phyloP scores from a whole-genome alignment of 2,888 invertebrate species.

The Autographa gamma region DNA sequence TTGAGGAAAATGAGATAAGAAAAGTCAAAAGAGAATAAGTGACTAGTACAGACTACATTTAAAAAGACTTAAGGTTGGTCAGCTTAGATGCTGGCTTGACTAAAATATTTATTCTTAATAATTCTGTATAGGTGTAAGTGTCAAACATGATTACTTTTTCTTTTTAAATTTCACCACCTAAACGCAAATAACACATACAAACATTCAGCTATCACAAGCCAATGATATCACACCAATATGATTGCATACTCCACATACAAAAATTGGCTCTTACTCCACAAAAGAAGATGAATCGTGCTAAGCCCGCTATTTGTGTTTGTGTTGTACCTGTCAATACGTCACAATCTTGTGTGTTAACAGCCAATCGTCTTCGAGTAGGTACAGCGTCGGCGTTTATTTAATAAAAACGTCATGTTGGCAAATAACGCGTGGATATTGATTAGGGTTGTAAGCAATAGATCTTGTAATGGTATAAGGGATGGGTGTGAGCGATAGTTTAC shows the following conservation, averaged over 20 bases:
- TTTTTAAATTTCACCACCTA: too few relatives aligned
- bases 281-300: slow-evolving; percentile 1
- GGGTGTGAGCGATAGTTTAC: slow-evolving; percentile 18
- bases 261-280: neutral
- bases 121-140: too few relatives aligned
- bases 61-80: too few relatives aligned
- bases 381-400: slow-evolving; percentile 77
- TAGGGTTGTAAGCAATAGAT: slow-evolving; percentile 79
- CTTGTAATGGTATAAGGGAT: slow-evolving; percentile 64
- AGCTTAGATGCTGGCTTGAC: too few relatives aligned
- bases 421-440: slow-evolving; percentile 84
- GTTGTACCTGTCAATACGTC: slow-evolving; percentile 52
- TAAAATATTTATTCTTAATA: neutral
- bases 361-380: slow-evolving; percentile 63
- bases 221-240: neutral
- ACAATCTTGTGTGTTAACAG: slow-evolving; percentile 54
- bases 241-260: neutral
- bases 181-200: too few relatives aligned
- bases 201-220: neutral
- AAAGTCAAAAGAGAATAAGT: too few relatives aligned
- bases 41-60: too few relatives aligned
- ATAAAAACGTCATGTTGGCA: slow-evolving; percentile 85
- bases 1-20: too few relatives aligned
- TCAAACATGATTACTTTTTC: too few relatives aligned
- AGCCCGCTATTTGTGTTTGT: slow-evolving; percentile 6